Percentiles rank a stretch among this genome's conserved stretches.
Evolutionary conservation across 2,113 vertebrate genomes (phyloP).

Genomic region (Sinocyclocheilus anophthalmus): DNA sequence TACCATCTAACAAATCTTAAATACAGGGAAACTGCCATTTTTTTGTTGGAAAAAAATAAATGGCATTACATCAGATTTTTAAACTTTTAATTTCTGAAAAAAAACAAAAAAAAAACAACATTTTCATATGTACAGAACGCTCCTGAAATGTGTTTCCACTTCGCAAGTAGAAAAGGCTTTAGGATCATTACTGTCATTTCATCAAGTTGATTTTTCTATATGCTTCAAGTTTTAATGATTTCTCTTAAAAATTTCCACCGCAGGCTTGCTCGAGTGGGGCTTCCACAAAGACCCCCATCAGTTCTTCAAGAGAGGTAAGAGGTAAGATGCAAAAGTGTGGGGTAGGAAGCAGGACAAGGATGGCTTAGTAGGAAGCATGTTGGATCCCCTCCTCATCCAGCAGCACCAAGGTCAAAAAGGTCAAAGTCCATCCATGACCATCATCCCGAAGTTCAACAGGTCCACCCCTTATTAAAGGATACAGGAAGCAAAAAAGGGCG

Average conservation of each 20-base stretch:
- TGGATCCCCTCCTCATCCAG: constrained; percentile 42
- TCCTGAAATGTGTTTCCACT: constrained; percentile 80
- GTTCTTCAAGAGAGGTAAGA: constrained; percentile 70
- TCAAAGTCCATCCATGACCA: constrained; percentile 61
- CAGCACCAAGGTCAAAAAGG: constrained; percentile 55
- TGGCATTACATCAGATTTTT: constrained; percentile 76
- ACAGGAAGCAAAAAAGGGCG: constrained; percentile 53
- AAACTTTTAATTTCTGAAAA: constrained; percentile 61
- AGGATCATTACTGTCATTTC: constrained; percentile 75
- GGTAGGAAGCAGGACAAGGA: constrained; percentile 67
- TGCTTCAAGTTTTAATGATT: constrained; percentile 76
- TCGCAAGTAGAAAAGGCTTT: constrained; percentile 76
- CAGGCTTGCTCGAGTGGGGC: constrained; percentile 41
- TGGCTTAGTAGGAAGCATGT: constrained; percentile 74
- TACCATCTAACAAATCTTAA: constrained; percentile 81
- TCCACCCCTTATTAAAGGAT: constrained; percentile 54
- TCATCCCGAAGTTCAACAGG: constrained; percentile 52
- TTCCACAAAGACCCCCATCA: constrained; percentile 52
- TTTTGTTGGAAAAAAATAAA: constrained; percentile 72
- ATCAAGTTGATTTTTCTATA: constrained; percentile 74
- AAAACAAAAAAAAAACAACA: constrained; percentile 29
- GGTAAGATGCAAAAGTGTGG: constrained; percentile 65
- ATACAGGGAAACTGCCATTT: constrained; percentile 78
- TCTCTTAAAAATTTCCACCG: constrained; percentile 63
- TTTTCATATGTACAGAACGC: constrained; percentile 76